Percentiles rank a stretch among this genome's conserved stretches.
These are phyloP conservation scores for Rhadina sibilatrix DNA, from an alignment of 2,113 vertebrate species.

Conservation along the genomic window DNA sequence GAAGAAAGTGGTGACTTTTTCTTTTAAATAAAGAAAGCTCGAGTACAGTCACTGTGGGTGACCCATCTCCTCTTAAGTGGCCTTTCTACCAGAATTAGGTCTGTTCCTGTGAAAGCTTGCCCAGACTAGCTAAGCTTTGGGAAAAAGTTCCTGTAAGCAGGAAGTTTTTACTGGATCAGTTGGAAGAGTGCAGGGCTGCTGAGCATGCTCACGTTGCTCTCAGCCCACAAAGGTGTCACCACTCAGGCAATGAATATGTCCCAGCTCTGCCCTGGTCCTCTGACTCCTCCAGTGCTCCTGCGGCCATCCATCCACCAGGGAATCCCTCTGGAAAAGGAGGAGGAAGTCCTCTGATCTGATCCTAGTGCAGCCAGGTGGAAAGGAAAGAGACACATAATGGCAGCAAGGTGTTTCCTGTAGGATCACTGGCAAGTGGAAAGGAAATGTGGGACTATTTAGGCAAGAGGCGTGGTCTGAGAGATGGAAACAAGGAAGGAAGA, in stretches of 20 bases:
- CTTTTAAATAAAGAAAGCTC: background rate
- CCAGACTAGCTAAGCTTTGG: background rate
- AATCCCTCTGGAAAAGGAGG: background rate
- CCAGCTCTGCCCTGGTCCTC: background rate
- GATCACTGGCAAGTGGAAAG: background rate
- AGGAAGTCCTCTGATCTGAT: background rate
- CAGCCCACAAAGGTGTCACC: rapidly evolving
- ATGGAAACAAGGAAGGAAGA: background rate
- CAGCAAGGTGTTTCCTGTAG: slow-evolving; percentile 45
- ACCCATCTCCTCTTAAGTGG: background rate
- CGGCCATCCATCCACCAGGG: rapidly evolving
- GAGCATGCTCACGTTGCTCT: rapidly evolving
- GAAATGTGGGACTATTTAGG: slow-evolving; percentile 46
- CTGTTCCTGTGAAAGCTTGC: background rate
- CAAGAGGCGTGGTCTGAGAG: background rate
- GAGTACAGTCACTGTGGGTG: background rate
- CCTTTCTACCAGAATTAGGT: background rate
- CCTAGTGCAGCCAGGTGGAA: background rate
- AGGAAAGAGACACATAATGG: background rate
- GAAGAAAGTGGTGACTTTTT: background rate
- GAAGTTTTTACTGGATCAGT: background rate
- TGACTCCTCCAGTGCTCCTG: background rate
- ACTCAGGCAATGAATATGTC: rapidly evolving
- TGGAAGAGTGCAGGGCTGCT: background rate
- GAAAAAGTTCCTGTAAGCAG: background rate